These are phyloP conservation scores for Glossosoma conforme DNA, from an alignment of 1,140 invertebrate species.

Conservation along the genomic window DNA sequence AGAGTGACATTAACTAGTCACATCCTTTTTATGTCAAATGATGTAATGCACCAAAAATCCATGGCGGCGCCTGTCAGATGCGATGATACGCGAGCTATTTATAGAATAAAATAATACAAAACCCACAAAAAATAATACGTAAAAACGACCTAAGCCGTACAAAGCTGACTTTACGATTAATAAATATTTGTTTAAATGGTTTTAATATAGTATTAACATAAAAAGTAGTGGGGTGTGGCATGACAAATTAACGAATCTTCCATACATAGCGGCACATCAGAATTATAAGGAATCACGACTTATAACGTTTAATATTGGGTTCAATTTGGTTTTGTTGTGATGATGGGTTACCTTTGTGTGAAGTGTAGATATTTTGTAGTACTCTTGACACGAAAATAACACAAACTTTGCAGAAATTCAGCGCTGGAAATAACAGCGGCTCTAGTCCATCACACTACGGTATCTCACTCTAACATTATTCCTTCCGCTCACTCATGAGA, in stretches of 20 bases:
- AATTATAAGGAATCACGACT: too few species aligned
- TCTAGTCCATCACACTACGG: slow-evolving; percentile 6
- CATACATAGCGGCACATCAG: too few species aligned
- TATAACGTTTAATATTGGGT: too few species aligned
- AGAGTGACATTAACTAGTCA: slow-evolving; percentile 9
- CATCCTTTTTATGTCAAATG: slow-evolving; percentile 23
- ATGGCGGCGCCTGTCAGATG: slow-evolving; percentile 4
- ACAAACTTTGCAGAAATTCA: too few species aligned
- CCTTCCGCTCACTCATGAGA: slow-evolving; percentile 1
- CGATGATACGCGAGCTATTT: slow-evolving; percentile 2
- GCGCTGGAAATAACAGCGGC: neutral
- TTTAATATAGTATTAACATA: too few species aligned
- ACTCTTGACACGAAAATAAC: too few species aligned
- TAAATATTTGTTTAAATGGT: too few species aligned
- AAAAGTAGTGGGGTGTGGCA: slow-evolving; percentile 20
- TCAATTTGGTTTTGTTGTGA: too few species aligned
- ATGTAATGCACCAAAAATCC: slow-evolving; percentile 21
- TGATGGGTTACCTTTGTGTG: too few species aligned
- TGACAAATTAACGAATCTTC: slow-evolving; percentile 5
- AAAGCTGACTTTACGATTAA: too few species aligned
- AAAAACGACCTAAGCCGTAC: too few species aligned
- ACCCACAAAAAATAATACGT: neutral
- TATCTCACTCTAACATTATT: slow-evolving; percentile 13
- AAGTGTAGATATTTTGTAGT: too few species aligned
- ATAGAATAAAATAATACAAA: neutral